A percentile compares a stretch with the other conserved stretches of the same genome.
phyloP scores from a whole-genome alignment of 2,888 invertebrate genomes.

The Hesperia comma region DNA sequence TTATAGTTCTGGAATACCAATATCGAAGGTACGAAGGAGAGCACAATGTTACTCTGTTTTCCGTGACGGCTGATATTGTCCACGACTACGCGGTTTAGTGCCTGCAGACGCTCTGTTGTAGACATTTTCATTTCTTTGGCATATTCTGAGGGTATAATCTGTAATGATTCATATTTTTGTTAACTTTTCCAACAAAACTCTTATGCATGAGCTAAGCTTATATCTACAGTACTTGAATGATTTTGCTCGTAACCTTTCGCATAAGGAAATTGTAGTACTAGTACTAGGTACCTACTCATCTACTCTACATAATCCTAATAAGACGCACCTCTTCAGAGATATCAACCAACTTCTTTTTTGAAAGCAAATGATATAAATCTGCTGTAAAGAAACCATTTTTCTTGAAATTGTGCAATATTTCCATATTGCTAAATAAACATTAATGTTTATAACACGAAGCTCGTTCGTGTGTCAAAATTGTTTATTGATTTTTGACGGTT shows the following conservation, averaged over 20 bases:
- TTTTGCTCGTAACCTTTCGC: too few species aligned
- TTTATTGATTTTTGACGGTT: neutral
- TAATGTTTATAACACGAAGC: neutral
- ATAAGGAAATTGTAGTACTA: too few species aligned
- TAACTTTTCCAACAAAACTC: too few species aligned
- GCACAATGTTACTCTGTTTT: constrained; percentile 53
- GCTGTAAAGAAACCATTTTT: constrained; percentile 76
- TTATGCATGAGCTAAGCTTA: too few species aligned
- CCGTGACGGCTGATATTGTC: constrained; percentile 61
- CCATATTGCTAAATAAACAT: constrained; percentile 54
- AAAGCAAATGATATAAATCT: constrained; percentile 69
- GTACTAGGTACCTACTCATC: too few species aligned
- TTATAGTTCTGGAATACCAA: constrained; percentile 86
- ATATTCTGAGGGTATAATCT: constrained; percentile 75
- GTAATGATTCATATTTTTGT: constrained; percentile 31
- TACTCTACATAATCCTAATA: neutral
- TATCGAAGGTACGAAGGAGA: constrained; percentile 77
- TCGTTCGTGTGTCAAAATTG: constrained; percentile 8
- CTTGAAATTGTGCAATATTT: constrained; percentile 71
- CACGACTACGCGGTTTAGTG: constrained; percentile 59
- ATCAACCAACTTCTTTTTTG: constrained; percentile 62
- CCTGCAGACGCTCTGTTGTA: constrained; percentile 63
- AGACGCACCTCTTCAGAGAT: constrained; percentile 58
- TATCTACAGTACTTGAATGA: too few species aligned
- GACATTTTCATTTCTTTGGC: constrained; percentile 68